These are phyloP conservation scores for Drosophila elegans DNA, from an alignment of 1,140 invertebrate species.

Conservation along the genomic window DNA sequence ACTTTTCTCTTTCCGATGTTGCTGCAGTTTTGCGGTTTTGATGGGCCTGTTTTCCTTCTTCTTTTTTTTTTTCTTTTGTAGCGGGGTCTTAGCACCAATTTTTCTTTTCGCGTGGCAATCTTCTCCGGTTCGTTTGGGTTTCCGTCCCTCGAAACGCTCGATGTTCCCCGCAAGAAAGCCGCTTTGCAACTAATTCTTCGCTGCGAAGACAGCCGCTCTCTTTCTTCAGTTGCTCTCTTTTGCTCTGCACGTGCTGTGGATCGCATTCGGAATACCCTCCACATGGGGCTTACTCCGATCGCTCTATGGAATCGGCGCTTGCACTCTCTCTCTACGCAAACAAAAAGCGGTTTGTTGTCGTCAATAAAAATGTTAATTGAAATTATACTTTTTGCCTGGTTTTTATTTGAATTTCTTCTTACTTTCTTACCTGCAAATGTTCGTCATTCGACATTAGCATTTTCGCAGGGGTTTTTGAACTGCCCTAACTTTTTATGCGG, in stretches of 20 bases:
- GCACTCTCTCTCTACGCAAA: conserved; percentile 24
- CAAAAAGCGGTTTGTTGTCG: conserved; percentile 49
- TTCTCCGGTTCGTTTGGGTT: conserved; percentile 35
- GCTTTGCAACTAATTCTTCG: conserved; percentile 78
- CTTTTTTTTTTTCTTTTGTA: conserved; percentile 6
- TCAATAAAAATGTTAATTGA: conserved; percentile 75
- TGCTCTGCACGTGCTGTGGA: conserved; percentile 70
- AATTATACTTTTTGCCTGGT: conserved; percentile 49
- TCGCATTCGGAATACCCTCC: conserved; percentile 42
- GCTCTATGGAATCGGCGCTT: conserved; percentile 1
- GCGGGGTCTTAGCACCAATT: conserved; percentile 71
- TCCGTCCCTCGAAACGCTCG: conserved; percentile 15
- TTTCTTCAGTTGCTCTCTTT: conserved; percentile 7
- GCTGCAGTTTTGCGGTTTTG: conserved; percentile 19
- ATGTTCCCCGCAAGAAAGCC: conserved; percentile 70
- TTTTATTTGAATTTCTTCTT: conserved; percentile 32
- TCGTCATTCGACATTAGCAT: conserved; percentile 45
- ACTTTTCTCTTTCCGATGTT: conserved; percentile 25
- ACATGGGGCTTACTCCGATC: conserved; percentile 24
- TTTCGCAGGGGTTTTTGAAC: conserved; percentile 69
- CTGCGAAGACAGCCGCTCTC: conserved; percentile 37
- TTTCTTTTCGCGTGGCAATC: conserved; percentile 69
- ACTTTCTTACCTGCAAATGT: conserved; percentile 47
- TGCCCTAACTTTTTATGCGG: conserved; percentile 4
- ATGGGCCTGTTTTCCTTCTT: background rate